A percentile compares a stretch with the other conserved stretches of the same genome.
phyloP scores from a whole-genome alignment of 2,113 vertebrate species.

The Syngnathus typhle region DNA sequence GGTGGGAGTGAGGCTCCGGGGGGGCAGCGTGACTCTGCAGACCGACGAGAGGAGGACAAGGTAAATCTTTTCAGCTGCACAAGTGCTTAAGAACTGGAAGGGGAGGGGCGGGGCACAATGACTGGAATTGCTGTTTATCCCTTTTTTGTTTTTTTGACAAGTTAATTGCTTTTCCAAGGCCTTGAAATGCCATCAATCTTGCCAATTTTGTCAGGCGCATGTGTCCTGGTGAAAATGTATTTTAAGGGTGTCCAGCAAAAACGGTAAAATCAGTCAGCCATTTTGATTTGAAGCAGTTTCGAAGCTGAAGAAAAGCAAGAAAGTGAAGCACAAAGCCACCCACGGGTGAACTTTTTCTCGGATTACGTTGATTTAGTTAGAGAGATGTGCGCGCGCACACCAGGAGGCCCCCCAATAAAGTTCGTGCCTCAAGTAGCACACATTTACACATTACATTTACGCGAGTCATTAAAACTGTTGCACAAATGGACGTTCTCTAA shows the following conservation, averaged over 20 bases:
- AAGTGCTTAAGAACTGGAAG: slow-evolving; percentile 69
- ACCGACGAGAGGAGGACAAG: slow-evolving; percentile 65
- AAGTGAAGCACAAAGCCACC: slow-evolving; percentile 47
- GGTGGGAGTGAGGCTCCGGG: slow-evolving; percentile 47
- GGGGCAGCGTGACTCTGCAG: slow-evolving; percentile 45
- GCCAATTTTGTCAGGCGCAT: neutral
- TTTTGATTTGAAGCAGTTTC: neutral
- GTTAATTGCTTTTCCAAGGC: neutral
- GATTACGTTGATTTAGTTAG: slow-evolving; percentile 31
- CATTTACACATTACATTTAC: slow-evolving; percentile 8
- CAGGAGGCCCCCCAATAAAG: slow-evolving; percentile 15
- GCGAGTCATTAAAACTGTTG: slow-evolving; percentile 2
- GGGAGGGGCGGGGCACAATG: too few relatives aligned
- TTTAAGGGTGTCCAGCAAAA: neutral
- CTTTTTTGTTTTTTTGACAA: neutral
- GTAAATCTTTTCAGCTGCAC: slow-evolving; percentile 76
- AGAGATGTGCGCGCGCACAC: slow-evolving; percentile 1
- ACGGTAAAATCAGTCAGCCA: neutral
- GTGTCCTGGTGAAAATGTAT: neutral
- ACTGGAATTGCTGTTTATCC: neutral
- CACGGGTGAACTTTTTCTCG: slow-evolving; percentile 28
- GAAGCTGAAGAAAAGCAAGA: slow-evolving; percentile 15
- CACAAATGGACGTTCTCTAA: slow-evolving; percentile 2
- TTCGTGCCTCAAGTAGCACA: slow-evolving; percentile 13
- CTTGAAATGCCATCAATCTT: neutral